Evolutionary conservation across 2,113 vertebrate genomes (phyloP), one percentile per base, ranked within the genome.

Genomic region (Craseonycteris thonglongyai): DNA sequence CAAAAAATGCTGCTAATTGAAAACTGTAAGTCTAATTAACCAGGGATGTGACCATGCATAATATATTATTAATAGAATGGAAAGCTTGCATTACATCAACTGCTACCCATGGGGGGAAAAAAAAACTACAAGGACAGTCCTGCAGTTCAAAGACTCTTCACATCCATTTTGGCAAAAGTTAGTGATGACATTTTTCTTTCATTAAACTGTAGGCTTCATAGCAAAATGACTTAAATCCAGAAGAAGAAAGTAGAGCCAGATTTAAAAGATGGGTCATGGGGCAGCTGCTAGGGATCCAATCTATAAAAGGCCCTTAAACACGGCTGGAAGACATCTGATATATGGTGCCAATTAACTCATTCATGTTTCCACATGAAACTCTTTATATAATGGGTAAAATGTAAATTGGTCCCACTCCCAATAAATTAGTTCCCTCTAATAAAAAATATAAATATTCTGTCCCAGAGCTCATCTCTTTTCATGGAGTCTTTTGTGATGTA

Each of bases 1-100:
- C 71, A 97, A 83, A 96, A 97, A 98, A 97, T 80, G 56, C 92
- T 96, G 90, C 94, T 97, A 96, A 61, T 95, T 91, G 97, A 97
- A 98, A 98, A 95, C 88, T 2, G 0, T 74, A 92, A 76, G 33
- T 94, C 92, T 96, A 97, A 97, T 96, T 97, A 97, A 92, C 42
- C 45, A 96, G 78, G 80, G 8, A 68, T 87, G 40, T 93, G 89
- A 90, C 91, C 95, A 96, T 93, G 97, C 97, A 96, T 95, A 97
- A 92, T 94, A n/a, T 87, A 94, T 96, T 96, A 96, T 91, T 97
- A 97, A 95, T 16, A 93, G 80, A 96, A 96, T 74, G 72, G 92
- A 95, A 96, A 94, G 96, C 93, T 28, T 35, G 26, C 88, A 88
- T 97, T 94, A 79, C n/a, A 92, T 76, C 88, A 92, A 93, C 76